These are phyloP conservation scores for Turdus rufiventris DNA, from an alignment of 2,113 vertebrate genomes.

Conservation along the genomic window DNA sequence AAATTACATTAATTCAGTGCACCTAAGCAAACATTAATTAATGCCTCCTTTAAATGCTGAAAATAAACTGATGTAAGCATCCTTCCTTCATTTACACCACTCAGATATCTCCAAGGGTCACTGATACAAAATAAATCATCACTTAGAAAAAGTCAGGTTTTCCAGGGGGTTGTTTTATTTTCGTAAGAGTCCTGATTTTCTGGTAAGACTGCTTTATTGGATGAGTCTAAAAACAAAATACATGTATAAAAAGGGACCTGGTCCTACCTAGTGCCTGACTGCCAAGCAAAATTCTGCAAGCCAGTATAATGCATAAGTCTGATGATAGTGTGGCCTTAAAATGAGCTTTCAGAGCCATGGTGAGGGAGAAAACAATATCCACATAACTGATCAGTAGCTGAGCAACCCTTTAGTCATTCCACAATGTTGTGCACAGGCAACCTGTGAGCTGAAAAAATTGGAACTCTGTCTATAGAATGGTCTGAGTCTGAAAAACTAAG, in stretches of 20 bases:
- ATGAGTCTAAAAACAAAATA: neutral
- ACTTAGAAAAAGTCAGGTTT: neutral
- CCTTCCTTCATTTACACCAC: neutral
- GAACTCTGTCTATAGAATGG: neutral
- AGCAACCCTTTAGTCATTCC: neutral
- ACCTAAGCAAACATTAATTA: neutral
- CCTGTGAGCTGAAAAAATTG: neutral
- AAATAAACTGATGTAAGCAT: neutral
- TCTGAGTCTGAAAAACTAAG: neutral
- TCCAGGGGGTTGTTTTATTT: neutral
- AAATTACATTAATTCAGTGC: neutral
- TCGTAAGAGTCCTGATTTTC: neutral
- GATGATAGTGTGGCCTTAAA: neutral
- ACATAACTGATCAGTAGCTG: neutral
- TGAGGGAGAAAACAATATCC: neutral
- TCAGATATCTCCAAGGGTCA: neutral
- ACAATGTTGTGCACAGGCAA: neutral
- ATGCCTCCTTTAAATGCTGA: neutral
- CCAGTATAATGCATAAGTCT: neutral
- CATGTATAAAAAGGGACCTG: neutral
- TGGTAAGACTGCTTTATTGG: neutral
- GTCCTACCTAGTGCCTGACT: neutral
- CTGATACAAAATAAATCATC: neutral
- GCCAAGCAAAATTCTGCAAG: neutral
- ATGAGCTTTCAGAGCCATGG: neutral